Evolutionary conservation across 2,113 vertebrate species (phyloP).

Genomic region (Mormyrus iriodes): DNA sequence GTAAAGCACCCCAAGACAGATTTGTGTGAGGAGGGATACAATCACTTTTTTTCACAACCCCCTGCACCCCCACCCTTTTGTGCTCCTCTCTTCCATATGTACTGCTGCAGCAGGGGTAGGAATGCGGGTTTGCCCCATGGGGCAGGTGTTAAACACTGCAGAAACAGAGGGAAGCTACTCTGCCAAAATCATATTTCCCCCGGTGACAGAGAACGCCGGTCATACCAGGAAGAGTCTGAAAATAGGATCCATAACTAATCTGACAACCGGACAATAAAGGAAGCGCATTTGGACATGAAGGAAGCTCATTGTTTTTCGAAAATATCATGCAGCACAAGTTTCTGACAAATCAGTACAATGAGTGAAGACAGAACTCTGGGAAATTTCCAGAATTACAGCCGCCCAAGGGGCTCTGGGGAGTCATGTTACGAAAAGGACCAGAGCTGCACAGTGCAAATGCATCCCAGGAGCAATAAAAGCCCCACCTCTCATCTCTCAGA

Average conservation of each 20-base stretch:
- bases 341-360: not conserved
- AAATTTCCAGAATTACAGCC: not conserved
- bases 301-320: not conserved
- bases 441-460: not conserved
- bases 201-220: not conserved
- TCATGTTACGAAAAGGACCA: not conserved
- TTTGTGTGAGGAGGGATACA: conserved; percentile 10
- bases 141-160: not conserved
- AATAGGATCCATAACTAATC: not conserved
- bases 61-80: not conserved
- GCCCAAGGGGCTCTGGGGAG: not conserved
- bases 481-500: not conserved
- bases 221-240: not conserved
- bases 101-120: not conserved
- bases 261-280: not conserved
- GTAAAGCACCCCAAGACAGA: conserved; percentile 15
- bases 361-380: not conserved
- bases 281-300: not conserved
- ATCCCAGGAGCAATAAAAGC: not conserved
- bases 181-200: not conserved
- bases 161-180: not conserved
- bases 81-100: not conserved
- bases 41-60: conserved; percentile 16
- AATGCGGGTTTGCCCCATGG: conserved; percentile 16
- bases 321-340: not conserved